A percentile compares a stretch with the other conserved stretches of the same genome.
These are phyloP conservation scores for Coptodon rendalli DNA, from an alignment of 2,113 vertebrate species.

Conservation along the genomic window DNA sequence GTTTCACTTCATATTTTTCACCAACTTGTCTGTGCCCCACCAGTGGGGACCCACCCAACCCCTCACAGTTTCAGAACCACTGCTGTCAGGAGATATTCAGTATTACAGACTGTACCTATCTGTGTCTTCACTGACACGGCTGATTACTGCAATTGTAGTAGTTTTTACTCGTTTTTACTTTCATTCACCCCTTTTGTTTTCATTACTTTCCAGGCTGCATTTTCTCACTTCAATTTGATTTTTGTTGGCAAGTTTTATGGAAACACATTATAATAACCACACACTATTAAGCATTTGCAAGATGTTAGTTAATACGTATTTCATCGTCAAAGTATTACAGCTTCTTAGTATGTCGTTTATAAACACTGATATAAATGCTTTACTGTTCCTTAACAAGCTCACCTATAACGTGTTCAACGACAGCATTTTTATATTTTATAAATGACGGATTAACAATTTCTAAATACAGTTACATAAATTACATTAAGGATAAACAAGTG, in stretches of 20 bases:
- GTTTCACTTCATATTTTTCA: background rate
- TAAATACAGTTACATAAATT: background rate
- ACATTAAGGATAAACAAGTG: background rate
- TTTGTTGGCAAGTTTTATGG: background rate
- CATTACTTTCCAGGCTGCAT: background rate
- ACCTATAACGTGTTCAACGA: background rate
- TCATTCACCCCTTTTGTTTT: background rate
- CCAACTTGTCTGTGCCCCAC: background rate
- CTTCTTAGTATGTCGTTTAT: background rate
- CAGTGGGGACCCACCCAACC: background rate
- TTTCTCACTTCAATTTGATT: background rate
- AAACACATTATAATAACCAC: background rate
- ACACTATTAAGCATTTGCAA: background rate
- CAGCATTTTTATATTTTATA: background rate
- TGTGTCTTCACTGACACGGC: background rate
- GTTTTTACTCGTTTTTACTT: background rate
- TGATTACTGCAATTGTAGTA: background rate
- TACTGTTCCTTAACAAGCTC: background rate
- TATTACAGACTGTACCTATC: background rate
- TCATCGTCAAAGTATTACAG: fast-evolving
- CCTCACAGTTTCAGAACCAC: background rate
- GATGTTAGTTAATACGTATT: background rate
- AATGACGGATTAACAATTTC: background rate
- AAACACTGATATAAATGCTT: background rate
- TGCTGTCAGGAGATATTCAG: background rate